Evolutionary conservation across 2,797 vertebrate genomes (phyloP), one percentile per base, ranked within the genome.

Genomic region (Anomalospiza imberbis): DNA sequence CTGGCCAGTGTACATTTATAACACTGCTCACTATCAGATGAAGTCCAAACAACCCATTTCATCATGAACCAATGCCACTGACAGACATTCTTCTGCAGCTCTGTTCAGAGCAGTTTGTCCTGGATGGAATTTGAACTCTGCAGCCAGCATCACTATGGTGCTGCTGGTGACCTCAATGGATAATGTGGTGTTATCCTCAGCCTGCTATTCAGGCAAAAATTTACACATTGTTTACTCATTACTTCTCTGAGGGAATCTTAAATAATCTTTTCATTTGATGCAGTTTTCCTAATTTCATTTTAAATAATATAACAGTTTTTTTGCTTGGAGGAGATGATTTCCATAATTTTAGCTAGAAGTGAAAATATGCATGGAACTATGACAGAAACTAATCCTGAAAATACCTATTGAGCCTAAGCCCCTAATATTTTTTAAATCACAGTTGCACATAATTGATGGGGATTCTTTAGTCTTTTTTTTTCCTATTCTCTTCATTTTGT

Each of bases 271-370:
- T 53, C 3, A 62, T 72, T 63, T 88, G 31, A 63, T 82, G 24
- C 24, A 38, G 9, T 91, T 86, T 91, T 70, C 32, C 4, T 63
- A 42, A 81, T 79, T 95, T 88, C 2, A 26, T 91, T 93, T 86
- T 53, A 88, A 88, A 88, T 73, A 70, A 86, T 72, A 58, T 36
- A 92, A 50, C 13, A 58, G 31, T 3, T 55, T 83, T 84, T 79
- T 24, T 91, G 29, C 34, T 44, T 14, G 5, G 32, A 89, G 40
- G 51, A 79, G 25, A 73, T 47, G 10, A 88, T 95, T 95, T 90
- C 36, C 73, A 73, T 90, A 95, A 88, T 86, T 95, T 96, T 91
- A 91, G 51, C 70, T 63, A 76, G 58, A 89, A 88, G 82, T 75
- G 29, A 89, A 92, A 92, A 58, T 75, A 83, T 51, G 31, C 15